These are phyloP conservation scores for Redunca redunca DNA, from an alignment of 2,113 vertebrate genomes.

Conservation along the genomic window DNA sequence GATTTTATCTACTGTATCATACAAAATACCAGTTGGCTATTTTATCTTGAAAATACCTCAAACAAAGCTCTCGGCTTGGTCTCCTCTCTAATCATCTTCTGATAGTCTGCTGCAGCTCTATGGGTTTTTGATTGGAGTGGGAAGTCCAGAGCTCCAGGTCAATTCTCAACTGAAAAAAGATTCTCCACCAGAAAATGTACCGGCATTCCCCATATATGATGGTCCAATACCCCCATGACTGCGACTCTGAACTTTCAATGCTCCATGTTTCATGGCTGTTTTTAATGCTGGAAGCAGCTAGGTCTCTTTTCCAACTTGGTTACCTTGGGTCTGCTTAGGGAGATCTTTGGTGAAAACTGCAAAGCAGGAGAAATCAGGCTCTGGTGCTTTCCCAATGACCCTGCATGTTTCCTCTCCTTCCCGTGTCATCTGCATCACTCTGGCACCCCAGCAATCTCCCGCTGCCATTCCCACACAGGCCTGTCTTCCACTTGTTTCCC, in stretches of 20 bases:
- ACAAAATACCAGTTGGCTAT: neutral
- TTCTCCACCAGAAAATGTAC: neutral
- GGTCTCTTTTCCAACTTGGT: neutral
- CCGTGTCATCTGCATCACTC: accelerated
- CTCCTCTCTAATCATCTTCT: neutral
- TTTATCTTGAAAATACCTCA: neutral
- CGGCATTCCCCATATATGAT: neutral
- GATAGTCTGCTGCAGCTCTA: neutral
- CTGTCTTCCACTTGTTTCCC: neutral
- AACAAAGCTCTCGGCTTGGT: neutral
- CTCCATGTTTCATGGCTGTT: neutral
- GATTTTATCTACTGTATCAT: neutral
- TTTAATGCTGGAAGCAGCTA: neutral
- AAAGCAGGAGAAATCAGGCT: neutral
- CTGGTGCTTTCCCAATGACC: neutral
- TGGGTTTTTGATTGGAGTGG: neutral
- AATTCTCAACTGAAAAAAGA: neutral
- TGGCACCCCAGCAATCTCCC: neutral
- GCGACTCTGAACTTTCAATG: neutral
- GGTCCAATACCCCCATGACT: neutral
- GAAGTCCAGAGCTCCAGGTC: neutral
- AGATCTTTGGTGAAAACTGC: neutral
- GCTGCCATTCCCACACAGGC: neutral
- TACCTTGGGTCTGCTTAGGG: neutral
- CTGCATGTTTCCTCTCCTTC: neutral